Evolutionary conservation across 2,797 vertebrate species (phyloP), one percentile per base, ranked within the genome.

Genomic region (Myoxocephalus aenaeus): DNA sequence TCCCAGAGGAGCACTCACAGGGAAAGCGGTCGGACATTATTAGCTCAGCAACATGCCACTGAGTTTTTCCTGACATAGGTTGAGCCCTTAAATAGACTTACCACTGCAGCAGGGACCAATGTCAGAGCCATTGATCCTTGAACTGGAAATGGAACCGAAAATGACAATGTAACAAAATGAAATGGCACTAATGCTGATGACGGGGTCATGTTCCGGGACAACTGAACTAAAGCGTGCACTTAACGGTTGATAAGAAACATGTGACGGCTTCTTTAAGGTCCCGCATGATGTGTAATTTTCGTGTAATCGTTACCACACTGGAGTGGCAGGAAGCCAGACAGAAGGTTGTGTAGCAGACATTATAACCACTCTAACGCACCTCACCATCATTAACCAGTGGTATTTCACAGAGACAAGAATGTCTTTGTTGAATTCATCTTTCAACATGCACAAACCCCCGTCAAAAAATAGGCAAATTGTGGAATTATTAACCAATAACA

Each of bases 1-100:
- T 86, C 89, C 87, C 83, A 64, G 73, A 81, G 84, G 83, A 86
- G 70, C 82, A 80, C 79, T 83, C 73, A 65, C 63, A 67, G 82
- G 73, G 83, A 92, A 88, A 86, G 79, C 63, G 68, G 82, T 90
- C 84, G 82, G 84, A 90, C 90, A 64, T 87, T 88, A 91, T 89
- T 91, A 92, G 81, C 84, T 92, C 86, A 86, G 86, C 77, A 76
- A 85, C 87, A 89, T 86, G 79, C 88, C 90, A 51, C 70, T 42
- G 70, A 81, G 63, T 88, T 90, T 90, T 86, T 87, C 85, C 78
- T 78, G 85, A 90, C 86, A 90, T 83, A 85, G 65, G 82, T 84
- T 70, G 61, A 80, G 50, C 57, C 85, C 87, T 77, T 81, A 88
- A 93, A 93, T 88, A 90, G 87, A 79, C 71, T 83, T 72, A 66